These are phyloP conservation scores for Cydia strobilella DNA, from an alignment of 1,140 invertebrate genomes.

Conservation along the genomic window DNA sequence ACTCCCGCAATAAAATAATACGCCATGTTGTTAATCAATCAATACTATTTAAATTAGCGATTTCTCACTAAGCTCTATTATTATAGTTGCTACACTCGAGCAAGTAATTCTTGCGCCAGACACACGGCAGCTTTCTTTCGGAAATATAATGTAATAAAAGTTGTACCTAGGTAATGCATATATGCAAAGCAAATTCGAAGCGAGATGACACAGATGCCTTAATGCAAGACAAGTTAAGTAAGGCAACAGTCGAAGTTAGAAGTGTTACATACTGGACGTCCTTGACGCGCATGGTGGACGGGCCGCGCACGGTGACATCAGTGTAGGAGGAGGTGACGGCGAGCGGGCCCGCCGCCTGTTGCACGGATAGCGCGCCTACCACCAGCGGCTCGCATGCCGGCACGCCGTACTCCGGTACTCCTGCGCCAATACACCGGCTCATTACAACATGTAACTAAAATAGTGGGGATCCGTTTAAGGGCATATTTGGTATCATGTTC, in stretches of 20 bases:
- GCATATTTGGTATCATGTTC: too few species aligned
- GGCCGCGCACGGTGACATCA: slow-evolving; percentile 82
- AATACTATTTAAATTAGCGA: too few species aligned
- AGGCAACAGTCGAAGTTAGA: background rate
- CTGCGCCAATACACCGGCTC: slow-evolving; percentile 46
- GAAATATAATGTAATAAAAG: too few species aligned
- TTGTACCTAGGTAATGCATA: too few species aligned
- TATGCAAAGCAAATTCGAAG: background rate
- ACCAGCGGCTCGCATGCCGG: slow-evolving; percentile 84
- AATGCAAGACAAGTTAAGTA: slow-evolving; percentile 9
- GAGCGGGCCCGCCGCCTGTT: slow-evolving; percentile 82
- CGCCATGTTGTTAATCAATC: too few species aligned
- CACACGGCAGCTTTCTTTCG: too few species aligned
- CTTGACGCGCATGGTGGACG: slow-evolving; percentile 80
- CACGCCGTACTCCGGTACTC: slow-evolving; percentile 82
- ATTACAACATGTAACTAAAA: background rate
- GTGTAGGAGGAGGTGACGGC: slow-evolving; percentile 82
- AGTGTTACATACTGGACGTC: slow-evolving; percentile 81
- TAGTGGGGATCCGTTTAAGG: too few species aligned
- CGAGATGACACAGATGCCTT: background rate
- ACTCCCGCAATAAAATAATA: too few species aligned
- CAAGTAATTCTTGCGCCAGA: background rate
- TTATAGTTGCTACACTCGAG: background rate
- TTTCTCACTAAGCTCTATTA: background rate
- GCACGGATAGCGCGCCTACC: slow-evolving; percentile 81